A percentile compares a stretch with the other conserved stretches of the same genome.
Evolutionary conservation across 2,888 invertebrate species (phyloP).

Genomic region (Nomada goodeniana): DNA sequence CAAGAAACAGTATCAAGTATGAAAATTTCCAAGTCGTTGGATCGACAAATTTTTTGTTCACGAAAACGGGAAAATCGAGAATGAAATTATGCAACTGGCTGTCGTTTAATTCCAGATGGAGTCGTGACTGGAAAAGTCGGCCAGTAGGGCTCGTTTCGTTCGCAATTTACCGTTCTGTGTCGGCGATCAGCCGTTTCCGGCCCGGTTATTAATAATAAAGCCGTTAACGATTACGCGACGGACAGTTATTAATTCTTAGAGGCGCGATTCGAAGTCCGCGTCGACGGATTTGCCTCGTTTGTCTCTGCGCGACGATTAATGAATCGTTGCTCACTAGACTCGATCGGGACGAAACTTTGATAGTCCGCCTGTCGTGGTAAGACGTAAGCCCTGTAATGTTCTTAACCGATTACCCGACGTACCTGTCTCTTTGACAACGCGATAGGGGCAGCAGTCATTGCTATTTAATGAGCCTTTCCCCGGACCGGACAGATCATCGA

Average conservation of each 20-base stretch:
- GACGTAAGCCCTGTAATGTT: constrained; percentile 53
- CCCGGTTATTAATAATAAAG: constrained; percentile 54
- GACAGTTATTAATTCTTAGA: constrained; percentile 64
- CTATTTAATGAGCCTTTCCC: constrained; percentile 46
- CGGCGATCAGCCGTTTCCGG: constrained; percentile 5
- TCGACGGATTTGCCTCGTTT: constrained; percentile 63
- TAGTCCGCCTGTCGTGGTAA: constrained; percentile 33
- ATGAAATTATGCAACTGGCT: no score
- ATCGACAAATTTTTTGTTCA: no score
- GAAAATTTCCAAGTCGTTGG: no score
- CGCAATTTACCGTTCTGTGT: constrained; percentile 17
- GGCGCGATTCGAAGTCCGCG: constrained; percentile 53
- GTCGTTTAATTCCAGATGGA: no score
- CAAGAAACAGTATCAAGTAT: no score
- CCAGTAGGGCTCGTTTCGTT: background rate
- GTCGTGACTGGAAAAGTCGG: no score
- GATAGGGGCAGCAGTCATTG: constrained; percentile 39
- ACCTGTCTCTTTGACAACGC: constrained; percentile 39
- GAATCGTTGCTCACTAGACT: constrained; percentile 41
- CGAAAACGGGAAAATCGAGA: no score
- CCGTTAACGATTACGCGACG: constrained; percentile 56
- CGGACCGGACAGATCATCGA: constrained; percentile 31
- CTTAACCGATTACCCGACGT: constrained; percentile 62
- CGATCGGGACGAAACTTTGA: constrained; percentile 54
- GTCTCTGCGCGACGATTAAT: constrained; percentile 63